A percentile compares a stretch with the other conserved stretches of the same genome.
phyloP scores from a whole-genome alignment of 37 sponge, comb jelly and placozoan species.

The Beroe ovata region DNA sequence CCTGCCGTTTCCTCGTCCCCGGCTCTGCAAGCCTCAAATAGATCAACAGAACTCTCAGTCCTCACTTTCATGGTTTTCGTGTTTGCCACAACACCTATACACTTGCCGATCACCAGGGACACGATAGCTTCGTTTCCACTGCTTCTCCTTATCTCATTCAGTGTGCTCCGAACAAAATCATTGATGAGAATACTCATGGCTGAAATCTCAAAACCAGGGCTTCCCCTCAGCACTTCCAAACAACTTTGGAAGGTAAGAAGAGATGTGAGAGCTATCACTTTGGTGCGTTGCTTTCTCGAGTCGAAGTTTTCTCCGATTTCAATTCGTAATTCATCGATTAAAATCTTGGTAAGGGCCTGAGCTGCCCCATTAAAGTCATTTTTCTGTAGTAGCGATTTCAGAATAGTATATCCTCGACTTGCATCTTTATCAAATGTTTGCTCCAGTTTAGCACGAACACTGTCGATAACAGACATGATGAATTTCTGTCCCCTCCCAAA shows the following conservation, averaged over 20 bases:
- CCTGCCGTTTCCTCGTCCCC: not conserved
- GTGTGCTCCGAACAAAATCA: not conserved
- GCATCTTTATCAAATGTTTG: not conserved
- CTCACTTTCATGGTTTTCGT: not conserved
- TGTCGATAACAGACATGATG: not conserved
- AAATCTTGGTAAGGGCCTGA: not conserved
- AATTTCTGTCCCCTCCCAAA: not conserved
- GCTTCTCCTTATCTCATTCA: not conserved
- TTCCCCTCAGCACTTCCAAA: not conserved
- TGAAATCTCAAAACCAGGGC: slow-evolving; percentile 1
- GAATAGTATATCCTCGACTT: not conserved
- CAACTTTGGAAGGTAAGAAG: slow-evolving; percentile 1
- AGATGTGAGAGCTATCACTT: not conserved
- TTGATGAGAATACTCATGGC: not conserved
- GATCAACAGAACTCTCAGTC: not conserved
- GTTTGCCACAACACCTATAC: not conserved
- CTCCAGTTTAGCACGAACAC: not conserved
- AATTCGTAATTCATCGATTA: not conserved
- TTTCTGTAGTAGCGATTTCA: not conserved
- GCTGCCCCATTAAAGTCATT: slow-evolving; percentile 4
- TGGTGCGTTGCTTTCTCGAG: not conserved
- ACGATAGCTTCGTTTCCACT: not conserved
- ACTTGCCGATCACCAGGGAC: slow-evolving; percentile 32
- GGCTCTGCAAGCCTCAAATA: slow-evolving; percentile 30
- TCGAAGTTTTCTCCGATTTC: not conserved